Conservation (phyloP, 2,888 invertebrate species). For the Brachypalpus laphriformis region DNA sequence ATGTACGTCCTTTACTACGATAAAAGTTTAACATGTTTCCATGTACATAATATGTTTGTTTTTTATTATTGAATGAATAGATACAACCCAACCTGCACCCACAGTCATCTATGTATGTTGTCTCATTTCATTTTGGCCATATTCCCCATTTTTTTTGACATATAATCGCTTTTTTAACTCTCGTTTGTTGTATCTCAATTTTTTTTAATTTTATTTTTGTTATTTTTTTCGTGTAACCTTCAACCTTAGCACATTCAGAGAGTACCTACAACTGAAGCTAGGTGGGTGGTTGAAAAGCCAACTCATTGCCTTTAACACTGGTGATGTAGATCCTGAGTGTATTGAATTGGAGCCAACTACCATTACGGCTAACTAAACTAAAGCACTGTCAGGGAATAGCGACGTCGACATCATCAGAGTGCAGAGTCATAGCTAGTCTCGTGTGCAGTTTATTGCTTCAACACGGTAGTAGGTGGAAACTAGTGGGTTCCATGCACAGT, state of each 20-base stretch:
- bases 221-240: slow-evolving; percentile 4
- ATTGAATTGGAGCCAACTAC: slow-evolving; percentile 53
- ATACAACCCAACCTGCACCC: not conserved
- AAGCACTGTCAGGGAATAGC: not conserved
- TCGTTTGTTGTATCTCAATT: not conserved
- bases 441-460: slow-evolving; percentile 9
- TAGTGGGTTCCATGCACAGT: not conserved
- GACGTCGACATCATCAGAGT: slow-evolving; percentile 10
- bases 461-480: not conserved
- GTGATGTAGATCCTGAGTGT: slow-evolving; percentile 23
- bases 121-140: not conserved
- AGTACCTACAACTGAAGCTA: not conserved
- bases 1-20: slow-evolving; percentile 5
- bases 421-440: not conserved
- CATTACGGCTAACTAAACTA: slow-evolving; percentile 1
- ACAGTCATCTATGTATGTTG: not conserved
- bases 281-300: not conserved
- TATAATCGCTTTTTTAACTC: slow-evolving; percentile 9
- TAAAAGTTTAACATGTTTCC: slow-evolving; percentile 48
- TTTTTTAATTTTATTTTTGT: not conserved
- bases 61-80: not conserved
- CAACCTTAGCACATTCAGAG: slow-evolving; percentile 2
- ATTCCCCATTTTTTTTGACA: not conserved
- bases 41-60: not conserved
- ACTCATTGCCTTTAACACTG: not conserved